Percentiles rank a stretch among this genome's conserved stretches.
phyloP scores from a whole-genome alignment of 2,113 vertebrate genomes.

The Chrysochloris asiatica region DNA sequence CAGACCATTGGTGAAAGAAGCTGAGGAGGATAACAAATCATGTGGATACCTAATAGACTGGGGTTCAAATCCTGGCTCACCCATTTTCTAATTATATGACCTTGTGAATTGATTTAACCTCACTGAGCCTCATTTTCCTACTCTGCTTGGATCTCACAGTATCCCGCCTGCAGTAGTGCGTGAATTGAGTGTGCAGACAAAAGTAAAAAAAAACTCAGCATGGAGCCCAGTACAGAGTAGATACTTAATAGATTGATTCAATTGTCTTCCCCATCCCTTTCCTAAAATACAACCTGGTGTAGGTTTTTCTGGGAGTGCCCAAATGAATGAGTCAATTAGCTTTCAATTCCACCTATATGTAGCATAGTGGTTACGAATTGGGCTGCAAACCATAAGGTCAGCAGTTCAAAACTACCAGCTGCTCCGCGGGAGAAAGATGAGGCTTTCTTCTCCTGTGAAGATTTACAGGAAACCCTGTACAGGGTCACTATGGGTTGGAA shows the following conservation, averaged over 20 bases:
- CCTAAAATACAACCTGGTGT: background rate
- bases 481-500: too few species aligned
- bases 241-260: background rate
- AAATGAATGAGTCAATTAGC: conserved; percentile 10
- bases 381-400: too few species aligned
- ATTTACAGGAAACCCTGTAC: too few species aligned
- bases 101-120: background rate
- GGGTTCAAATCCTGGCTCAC: background rate
- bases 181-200: background rate
- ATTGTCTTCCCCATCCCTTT: background rate
- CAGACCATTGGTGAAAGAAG: background rate
- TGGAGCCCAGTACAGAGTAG: background rate
- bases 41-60: background rate
- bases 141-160: background rate
- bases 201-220: background rate
- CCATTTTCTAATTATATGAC: background rate
- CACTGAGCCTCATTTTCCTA: background rate
- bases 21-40: background rate
- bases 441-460: too few species aligned
- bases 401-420: too few species aligned
- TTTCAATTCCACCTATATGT: too few species aligned
- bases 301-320: background rate
- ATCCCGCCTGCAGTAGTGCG: fast-evolving
- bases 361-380: too few species aligned
- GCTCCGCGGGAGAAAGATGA: too few species aligned